Evolutionary conservation across 2,113 vertebrate genomes (phyloP).

Genomic region (Pedetes capensis): DNA sequence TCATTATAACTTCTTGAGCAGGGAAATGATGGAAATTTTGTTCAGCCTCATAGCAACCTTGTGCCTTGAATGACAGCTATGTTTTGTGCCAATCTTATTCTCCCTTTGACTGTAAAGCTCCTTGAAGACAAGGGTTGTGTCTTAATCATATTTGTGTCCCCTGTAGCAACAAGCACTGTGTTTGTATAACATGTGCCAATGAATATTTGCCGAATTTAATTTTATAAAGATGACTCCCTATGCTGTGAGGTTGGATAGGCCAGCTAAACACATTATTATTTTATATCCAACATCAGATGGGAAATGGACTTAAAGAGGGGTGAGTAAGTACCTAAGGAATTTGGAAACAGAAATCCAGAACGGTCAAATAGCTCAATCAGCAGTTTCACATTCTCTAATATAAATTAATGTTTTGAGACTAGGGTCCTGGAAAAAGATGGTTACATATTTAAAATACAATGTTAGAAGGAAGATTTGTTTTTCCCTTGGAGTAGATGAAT

Average conservation of each 20-base stretch:
- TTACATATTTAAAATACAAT: background rate
- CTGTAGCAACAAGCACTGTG: slow-evolving; percentile 41
- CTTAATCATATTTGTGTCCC: slow-evolving; percentile 53
- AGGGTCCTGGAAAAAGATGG: background rate
- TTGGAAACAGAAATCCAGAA: background rate
- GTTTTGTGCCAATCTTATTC: background rate
- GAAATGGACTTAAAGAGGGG: background rate
- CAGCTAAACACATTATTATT: background rate
- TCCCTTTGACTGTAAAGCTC: slow-evolving; percentile 40
- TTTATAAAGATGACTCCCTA: slow-evolving; percentile 41
- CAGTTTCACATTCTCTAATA: background rate
- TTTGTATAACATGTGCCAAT: slow-evolving; percentile 62
- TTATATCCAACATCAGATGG: background rate
- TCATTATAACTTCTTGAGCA: background rate
- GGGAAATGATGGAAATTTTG: slow-evolving; percentile 16
- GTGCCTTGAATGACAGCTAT: slow-evolving; percentile 35
- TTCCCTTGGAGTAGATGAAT: background rate
- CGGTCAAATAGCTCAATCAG: background rate
- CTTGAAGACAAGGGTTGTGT: slow-evolving; percentile 9
- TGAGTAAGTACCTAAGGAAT: background rate
- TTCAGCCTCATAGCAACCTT: background rate
- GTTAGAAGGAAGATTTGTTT: background rate
- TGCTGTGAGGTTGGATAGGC: background rate
- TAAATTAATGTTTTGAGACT: background rate
- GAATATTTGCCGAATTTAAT: slow-evolving; percentile 60